Base-by-base conservation (phyloP, 2,888 invertebrate species). In the Acronicta aceris region DNA sequence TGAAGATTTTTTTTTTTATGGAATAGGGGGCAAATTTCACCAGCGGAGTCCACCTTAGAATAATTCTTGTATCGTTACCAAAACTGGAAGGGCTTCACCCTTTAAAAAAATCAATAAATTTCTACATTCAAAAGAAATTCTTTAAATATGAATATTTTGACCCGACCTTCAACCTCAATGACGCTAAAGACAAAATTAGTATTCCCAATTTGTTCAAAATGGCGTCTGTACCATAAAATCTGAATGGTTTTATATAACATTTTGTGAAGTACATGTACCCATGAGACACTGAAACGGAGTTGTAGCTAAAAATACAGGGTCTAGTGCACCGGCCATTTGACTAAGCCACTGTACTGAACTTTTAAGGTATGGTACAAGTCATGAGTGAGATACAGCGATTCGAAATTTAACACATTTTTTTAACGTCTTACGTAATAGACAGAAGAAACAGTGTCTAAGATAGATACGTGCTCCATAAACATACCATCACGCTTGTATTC, bases 341-440 rank as follows among this genome's bases (percentile, higher is more conserved):
- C 85, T 88, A 83, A 88, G 87, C 87, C 83, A 87, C 84, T 89
- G 85, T 84, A 71, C 74, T 73, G 62, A 54, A 76, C 65, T 74
- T 76, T 63, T 68, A 57, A 58, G 53, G 48, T 62, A 36, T 65
- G 74, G 81, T 36, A 1, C 59, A 72, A 80, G 71, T n/a, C n/a
- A n/a, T n/a, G 41, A 27, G 72, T 1, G 52, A 58, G 69, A 53
- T 47, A 6, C 0, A 59, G 75, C 70, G 70, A 30, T 33, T 33
- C 25, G n/a, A 41, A 21, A 47, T 53, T 33, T 16, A 42, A 27
- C 12, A 27, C n/a, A 33, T 38, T 25, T 48, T 43, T 30, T 33
- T 21, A 21, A 21, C 21, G 21, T 3, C 2, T 21, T 21, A 21
- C 4, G 21, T 21, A 21, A 21, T 21, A 21, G 21, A 21, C 2